Evolutionary conservation across 1,140 invertebrate species (phyloP), one percentile per base, ranked within the genome.

Genomic region (Ctenoplectra terminalis): DNA sequence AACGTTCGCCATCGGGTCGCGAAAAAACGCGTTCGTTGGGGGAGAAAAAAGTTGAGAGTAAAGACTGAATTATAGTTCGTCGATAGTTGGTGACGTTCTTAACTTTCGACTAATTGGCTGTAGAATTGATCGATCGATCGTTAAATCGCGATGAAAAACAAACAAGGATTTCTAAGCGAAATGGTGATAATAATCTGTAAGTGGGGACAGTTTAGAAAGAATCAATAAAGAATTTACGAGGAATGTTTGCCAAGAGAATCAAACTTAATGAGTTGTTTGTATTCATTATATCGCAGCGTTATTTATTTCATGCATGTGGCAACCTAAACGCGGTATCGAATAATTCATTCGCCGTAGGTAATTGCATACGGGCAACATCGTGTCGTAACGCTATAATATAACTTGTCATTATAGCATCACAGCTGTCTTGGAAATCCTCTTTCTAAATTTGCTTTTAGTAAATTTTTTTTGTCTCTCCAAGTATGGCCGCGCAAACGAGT

Each of bases 201-300:
- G n/a, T 9, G 43, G 4, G 43, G 40, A 75, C 43, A 48, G 29
- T 40, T 50, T 34, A 50, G 31, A 46, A n/a, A 54, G 43, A 37
- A 70, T 46, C 67, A 23, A 37, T 20, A 54, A 37, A 34, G 48
- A 34, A 50, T 26, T n/a, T 37, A 29, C 23, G 20, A 23, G 11
- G 8, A 40, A 37, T 34, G 29, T 70, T 70, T 70, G 34, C 20
- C 3, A 1, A 26, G 31, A 34, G 31, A 23, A 54, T 71, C 31
- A 54, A 71, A n/a, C 31, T 50, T 71, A 71, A 71, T 56, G 48
- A 37, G 31, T 48, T 52, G 67, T 70, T 70, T 50, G 20, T 70
- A 70, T 70, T 34, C 43, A 50, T 34, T 70, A 70, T 71, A 54
- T 37, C 29, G 17, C 48, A 0, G 9, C 3, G 13, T 71, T 71